Conservation (phyloP, 1,140 invertebrate genomes). For the Aricia agestis region DNA sequence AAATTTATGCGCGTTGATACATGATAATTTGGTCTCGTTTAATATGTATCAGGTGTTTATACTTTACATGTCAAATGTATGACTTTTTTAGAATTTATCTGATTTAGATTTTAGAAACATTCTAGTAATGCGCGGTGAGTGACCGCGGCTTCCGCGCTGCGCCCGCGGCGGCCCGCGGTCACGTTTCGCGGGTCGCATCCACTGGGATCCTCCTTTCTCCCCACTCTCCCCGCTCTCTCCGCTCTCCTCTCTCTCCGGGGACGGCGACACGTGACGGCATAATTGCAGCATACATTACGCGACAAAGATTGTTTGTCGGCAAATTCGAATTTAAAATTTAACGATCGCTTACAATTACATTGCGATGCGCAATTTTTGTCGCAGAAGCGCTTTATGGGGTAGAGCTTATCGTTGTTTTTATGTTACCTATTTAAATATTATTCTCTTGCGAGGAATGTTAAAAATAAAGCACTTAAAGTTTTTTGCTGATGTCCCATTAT, state of each 20-base stretch:
- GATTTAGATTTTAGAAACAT: constrained; percentile 32
- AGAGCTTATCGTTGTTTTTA: not conserved
- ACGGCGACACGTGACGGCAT: constrained; percentile 43
- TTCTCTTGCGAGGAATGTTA: too few species aligned
- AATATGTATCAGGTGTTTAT: constrained; percentile 21
- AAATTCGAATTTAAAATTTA: not conserved
- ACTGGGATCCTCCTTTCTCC: constrained; percentile 38
- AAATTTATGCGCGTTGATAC: constrained; percentile 4
- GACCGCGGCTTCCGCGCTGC: constrained; percentile 34
- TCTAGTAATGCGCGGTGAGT: constrained; percentile 40
- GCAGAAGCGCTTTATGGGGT: not conserved
- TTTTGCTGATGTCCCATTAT: too few species aligned
- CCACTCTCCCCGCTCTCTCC: constrained; percentile 24
- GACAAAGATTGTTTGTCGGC: not conserved
- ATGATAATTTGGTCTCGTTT: not conserved
- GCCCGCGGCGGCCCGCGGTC: constrained; percentile 27
- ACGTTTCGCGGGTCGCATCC: constrained; percentile 41
- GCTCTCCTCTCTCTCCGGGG: too few species aligned
- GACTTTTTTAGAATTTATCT: constrained; percentile 33
- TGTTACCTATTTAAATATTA: too few species aligned
- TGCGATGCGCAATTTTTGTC: not conserved
- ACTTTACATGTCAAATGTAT: constrained; percentile 30
- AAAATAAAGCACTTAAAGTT: too few species aligned
- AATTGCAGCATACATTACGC: constrained; percentile 28
- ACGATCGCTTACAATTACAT: not conserved